These are phyloP conservation scores for Pleuronectes platessa DNA, from an alignment of 2,113 vertebrate species.

Conservation along the genomic window DNA sequence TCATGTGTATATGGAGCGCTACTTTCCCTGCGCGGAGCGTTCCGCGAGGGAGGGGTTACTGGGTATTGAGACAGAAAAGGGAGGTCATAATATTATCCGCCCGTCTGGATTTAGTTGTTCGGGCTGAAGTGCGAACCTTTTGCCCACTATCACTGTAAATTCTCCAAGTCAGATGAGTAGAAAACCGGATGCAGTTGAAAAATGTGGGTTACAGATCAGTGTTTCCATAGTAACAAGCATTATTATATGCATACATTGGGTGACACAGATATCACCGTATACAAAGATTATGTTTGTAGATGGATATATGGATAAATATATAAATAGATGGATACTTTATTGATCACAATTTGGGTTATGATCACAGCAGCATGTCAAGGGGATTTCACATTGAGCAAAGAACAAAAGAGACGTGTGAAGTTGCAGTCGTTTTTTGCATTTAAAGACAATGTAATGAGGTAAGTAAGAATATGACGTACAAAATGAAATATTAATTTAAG, in stretches of 20 bases:
- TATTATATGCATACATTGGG: neutral
- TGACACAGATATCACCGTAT: too few relatives aligned
- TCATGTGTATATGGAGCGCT: conserved; percentile 19
- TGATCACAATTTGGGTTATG: too few relatives aligned
- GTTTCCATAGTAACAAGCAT: neutral
- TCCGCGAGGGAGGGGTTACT: conserved; percentile 33
- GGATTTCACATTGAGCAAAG: too few relatives aligned
- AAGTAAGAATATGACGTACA: too few relatives aligned
- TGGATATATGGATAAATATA: too few relatives aligned
- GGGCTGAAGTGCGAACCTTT: neutral
- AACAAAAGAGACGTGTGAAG: too few relatives aligned
- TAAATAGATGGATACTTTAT: too few relatives aligned
- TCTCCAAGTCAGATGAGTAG: neutral
- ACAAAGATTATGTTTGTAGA: too few relatives aligned
- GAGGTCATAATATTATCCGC: conserved; percentile 4
- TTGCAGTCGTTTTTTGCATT: too few relatives aligned
- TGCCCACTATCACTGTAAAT: neutral
- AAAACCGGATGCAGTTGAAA: neutral
- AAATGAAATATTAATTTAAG: too few relatives aligned
- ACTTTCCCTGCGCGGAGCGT: conserved; percentile 9
- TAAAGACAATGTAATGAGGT: too few relatives aligned
- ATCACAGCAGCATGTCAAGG: too few relatives aligned
- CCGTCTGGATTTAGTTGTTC: neutral
- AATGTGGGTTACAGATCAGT: neutral
- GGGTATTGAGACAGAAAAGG: neutral